Conservation (phyloP, 1,140 invertebrate species). For the Aphelinus certus region DNA sequence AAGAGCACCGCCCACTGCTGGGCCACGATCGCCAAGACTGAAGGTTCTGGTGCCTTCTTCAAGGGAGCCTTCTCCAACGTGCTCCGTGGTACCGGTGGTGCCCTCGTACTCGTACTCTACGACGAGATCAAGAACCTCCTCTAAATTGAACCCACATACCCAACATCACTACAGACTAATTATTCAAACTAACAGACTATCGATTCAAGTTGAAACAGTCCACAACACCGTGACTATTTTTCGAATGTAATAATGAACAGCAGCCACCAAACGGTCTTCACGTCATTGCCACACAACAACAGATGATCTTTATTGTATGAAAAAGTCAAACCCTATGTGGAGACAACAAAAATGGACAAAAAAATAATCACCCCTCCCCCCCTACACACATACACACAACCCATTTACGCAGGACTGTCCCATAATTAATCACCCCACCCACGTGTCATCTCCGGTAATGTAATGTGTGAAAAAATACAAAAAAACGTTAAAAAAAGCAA, state of each 20-base stretch:
- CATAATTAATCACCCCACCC: conserved; percentile 14
- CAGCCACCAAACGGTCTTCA: conserved; percentile 46
- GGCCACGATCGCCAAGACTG: conserved; percentile 73
- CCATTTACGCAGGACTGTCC: conserved; percentile 22
- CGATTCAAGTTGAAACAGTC: neutral
- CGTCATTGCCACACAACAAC: conserved; percentile 52
- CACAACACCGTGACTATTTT: conserved; percentile 18
- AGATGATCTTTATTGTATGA: neutral
- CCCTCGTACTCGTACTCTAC: conserved; percentile 81
- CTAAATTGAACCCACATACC: conserved; percentile 48
- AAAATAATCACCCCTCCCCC: neutral
- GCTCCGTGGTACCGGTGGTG: conserved; percentile 81
- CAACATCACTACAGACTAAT: conserved; percentile 3
- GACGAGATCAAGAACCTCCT: conserved; percentile 79
- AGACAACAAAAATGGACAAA: conserved; percentile 4
- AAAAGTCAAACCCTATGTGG: neutral
- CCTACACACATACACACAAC: too few relatives aligned
- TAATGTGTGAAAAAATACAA: conserved; percentile 20
- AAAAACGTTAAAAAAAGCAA: conserved; percentile 17
- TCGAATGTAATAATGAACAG: neutral
- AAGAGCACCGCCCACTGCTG: conserved; percentile 80
- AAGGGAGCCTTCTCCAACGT: conserved; percentile 85
- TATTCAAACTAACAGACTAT: conserved; percentile 18
- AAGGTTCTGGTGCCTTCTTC: conserved; percentile 79
- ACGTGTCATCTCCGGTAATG: conserved; percentile 26